A percentile compares a stretch with the other conserved stretches of the same genome.
Evolutionary conservation across 2,797 vertebrate genomes (phyloP).

Genomic region (Benthosema pterotum): DNA sequence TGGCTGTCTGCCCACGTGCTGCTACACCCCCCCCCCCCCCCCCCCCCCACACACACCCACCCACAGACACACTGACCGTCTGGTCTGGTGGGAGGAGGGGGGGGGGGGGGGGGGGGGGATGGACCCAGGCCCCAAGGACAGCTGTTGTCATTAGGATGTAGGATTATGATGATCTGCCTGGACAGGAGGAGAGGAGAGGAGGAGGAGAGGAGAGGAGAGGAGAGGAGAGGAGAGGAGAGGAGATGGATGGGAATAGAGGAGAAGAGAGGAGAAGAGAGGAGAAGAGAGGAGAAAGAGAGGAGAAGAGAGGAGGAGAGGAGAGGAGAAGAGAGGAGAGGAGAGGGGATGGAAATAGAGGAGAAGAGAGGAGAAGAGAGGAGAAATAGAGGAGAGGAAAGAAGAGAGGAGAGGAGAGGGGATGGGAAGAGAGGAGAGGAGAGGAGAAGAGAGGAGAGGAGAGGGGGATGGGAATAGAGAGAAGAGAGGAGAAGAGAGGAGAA

Average conservation of each 20-base stretch:
- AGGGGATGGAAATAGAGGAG: no score
- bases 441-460: no score
- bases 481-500: no score
- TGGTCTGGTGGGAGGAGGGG: slow-evolving; percentile 38
- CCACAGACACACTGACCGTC: slow-evolving; percentile 58
- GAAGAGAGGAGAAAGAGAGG: no score
- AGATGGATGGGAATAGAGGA: no score
- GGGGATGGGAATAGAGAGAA: no score
- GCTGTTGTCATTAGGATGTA: slow-evolving; percentile 65
- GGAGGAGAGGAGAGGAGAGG: neutral
- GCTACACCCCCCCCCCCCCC: neutral
- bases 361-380: no score
- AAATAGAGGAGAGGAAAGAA: no score
- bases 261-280: neutral
- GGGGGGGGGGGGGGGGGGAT: slow-evolving; percentile 13
- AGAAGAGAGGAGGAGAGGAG: no score
- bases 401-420: no score
- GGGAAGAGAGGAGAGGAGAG: no score
- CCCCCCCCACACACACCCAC: slow-evolving; percentile 1
- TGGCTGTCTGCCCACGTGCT: slow-evolving; percentile 62
- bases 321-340: no score
- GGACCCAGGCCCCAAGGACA: slow-evolving; percentile 57
- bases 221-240: slow-evolving; percentile 2
- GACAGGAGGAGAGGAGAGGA: slow-evolving; percentile 32
- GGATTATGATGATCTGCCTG: slow-evolving; percentile 41